A percentile compares a stretch with the other conserved stretches of the same genome.
phyloP scores from a whole-genome alignment of 2,888 invertebrate species.

The Agonopterix arenella region DNA sequence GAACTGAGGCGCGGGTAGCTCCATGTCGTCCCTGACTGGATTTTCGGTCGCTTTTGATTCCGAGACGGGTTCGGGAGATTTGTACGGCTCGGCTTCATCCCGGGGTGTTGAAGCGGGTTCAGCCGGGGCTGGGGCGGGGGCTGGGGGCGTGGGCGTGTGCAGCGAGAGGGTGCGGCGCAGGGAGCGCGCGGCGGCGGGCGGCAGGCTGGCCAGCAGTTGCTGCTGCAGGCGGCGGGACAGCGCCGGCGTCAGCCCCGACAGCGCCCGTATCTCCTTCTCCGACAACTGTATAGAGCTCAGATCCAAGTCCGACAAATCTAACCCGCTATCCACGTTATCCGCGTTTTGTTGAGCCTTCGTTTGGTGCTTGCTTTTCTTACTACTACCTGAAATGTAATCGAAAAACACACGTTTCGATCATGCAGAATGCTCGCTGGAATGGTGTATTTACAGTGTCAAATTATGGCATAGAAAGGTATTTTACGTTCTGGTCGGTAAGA shows the following conservation, averaged over 20 bases:
- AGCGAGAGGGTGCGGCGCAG: constrained; percentile 81
- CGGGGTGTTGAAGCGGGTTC: constrained; percentile 25
- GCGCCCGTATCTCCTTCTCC: constrained; percentile 81
- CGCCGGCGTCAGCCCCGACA: constrained; percentile 83
- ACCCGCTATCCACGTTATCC: constrained; percentile 41
- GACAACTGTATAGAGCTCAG: constrained; percentile 81
- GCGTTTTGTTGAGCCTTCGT: constrained; percentile 28
- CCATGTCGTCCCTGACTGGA: constrained; percentile 7
- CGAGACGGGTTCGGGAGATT: constrained; percentile 6
- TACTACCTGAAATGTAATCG: constrained; percentile 70
- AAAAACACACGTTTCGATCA: constrained; percentile 76
- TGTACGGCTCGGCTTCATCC: constrained; percentile 11
- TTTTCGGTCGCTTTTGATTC: background rate
- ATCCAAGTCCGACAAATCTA: constrained; percentile 80
- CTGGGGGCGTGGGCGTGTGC: constrained; percentile 34
- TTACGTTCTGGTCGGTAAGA: background rate
- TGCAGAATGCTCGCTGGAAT: constrained; percentile 71
- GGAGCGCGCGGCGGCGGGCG: constrained; percentile 81
- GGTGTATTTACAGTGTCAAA: constrained; percentile 61
- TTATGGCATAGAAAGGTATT: constrained; percentile 4
- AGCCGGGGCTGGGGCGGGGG: constrained; percentile 20
- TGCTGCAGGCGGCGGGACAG: constrained; percentile 83
- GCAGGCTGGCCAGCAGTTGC: constrained; percentile 82
- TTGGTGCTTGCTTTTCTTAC: constrained; percentile 58
- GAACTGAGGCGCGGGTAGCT: constrained; percentile 29